These are phyloP conservation scores for Cryptocheilus praepositus DNA, from an alignment of 2,888 invertebrate genomes.

Conservation along the genomic window DNA sequence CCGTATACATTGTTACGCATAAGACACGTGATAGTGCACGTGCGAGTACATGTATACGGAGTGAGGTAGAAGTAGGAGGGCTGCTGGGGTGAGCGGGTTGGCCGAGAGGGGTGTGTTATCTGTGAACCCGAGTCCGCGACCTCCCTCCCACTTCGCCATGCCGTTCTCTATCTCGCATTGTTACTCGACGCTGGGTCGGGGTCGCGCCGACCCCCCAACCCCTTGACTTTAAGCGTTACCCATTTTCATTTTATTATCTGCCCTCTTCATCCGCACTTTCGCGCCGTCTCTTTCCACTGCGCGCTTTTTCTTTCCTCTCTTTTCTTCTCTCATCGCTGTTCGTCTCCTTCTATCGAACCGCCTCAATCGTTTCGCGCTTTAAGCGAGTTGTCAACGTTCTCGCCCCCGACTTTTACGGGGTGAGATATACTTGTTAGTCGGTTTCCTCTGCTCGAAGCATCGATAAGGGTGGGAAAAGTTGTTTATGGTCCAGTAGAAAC, in stretches of 20 bases:
- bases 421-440: no score
- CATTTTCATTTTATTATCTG: slow-evolving; percentile 70
- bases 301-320: not conserved
- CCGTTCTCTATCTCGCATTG: slow-evolving; percentile 62
- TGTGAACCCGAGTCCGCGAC: slow-evolving; percentile 62
- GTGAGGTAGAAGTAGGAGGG: not conserved
- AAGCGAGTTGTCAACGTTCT: not conserved
- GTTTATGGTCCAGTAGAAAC: no score
- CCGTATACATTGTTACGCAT: no score
- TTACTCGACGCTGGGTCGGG: slow-evolving; percentile 56
- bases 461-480: no score
- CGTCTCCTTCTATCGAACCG: not conserved
- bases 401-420: not conserved
- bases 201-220: slow-evolving; percentile 57
- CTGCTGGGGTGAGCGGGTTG: not conserved
- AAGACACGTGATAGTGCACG: no score
- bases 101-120: slow-evolving; percentile 58
- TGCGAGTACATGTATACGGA: not conserved
- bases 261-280: slow-evolving; percentile 57
- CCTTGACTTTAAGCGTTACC: slow-evolving; percentile 65
- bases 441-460: no score
- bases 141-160: slow-evolving; percentile 42
- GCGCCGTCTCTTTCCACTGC: not conserved
- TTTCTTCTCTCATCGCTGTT: no score
- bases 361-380: not conserved